Percentiles rank a stretch among this genome's conserved stretches.
phyloP scores from a whole-genome alignment of 1,140 invertebrate species.

The Ceratina japonica region DNA sequence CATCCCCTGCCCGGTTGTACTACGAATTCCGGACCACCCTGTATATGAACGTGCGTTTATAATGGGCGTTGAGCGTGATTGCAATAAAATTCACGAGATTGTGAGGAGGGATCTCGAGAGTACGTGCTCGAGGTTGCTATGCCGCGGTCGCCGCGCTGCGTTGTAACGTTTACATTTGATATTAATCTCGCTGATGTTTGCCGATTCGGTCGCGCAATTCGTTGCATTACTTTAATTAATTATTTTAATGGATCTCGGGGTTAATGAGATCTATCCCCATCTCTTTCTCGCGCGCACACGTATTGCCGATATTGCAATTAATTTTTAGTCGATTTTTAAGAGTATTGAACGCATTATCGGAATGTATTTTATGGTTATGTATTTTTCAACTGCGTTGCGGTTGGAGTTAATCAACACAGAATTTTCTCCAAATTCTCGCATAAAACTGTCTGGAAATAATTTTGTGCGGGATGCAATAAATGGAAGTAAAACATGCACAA shows the following conservation, averaged over 20 bases:
- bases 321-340: too few relatives aligned
- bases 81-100: slow-evolving; percentile 62
- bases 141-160: not conserved
- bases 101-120: slow-evolving; percentile 10
- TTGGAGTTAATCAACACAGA: too few relatives aligned
- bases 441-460: too few relatives aligned
- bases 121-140: slow-evolving; percentile 43
- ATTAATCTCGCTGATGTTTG: slow-evolving; percentile 60
- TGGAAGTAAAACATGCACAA: too few relatives aligned
- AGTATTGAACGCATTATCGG: too few relatives aligned
- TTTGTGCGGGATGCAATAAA: too few relatives aligned
- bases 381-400: too few relatives aligned
- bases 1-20: too few relatives aligned
- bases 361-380: too few relatives aligned
- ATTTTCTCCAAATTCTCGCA: too few relatives aligned
- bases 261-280: slow-evolving; percentile 16
- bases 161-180: slow-evolving; percentile 61
- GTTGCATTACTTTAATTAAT: slow-evolving; percentile 65
- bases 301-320: not conserved
- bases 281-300: not conserved
- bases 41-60: too few relatives aligned
- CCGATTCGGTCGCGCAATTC: slow-evolving; percentile 43
- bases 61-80: slow-evolving; percentile 12
- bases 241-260: slow-evolving; percentile 56
- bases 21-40: too few relatives aligned